Conservation (phyloP, 2,113 vertebrate species). For the Calypte anna region DNA sequence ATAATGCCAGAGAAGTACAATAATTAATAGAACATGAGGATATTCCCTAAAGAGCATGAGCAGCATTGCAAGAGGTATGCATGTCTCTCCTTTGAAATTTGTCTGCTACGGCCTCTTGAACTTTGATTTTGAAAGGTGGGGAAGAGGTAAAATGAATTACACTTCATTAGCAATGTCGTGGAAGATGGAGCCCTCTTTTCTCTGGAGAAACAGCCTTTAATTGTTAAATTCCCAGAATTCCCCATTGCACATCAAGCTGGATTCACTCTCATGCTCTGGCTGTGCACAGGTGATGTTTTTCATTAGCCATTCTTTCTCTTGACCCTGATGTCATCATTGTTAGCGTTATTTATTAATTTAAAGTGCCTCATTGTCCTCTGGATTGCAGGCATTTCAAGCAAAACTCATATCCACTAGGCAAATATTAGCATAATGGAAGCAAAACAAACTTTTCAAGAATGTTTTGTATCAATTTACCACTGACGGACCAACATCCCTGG, state of each 20-base stretch:
- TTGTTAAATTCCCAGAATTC: slow-evolving; percentile 68
- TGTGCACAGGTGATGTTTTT: slow-evolving; percentile 44
- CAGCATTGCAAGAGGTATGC: slow-evolving; percentile 40
- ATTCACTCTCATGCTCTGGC: not conserved
- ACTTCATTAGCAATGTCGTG: slow-evolving; percentile 69
- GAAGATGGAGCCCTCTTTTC: slow-evolving; percentile 44
- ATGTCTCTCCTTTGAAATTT: slow-evolving; percentile 68
- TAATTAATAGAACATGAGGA: slow-evolving; percentile 79
- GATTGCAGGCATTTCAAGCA: not conserved
- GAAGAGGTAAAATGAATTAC: slow-evolving; percentile 70
- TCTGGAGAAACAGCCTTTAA: slow-evolving; percentile 59
- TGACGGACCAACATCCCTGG: not conserved
- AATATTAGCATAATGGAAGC: slow-evolving; percentile 19
- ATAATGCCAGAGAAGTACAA: slow-evolving; percentile 72
- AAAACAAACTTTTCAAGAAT: slow-evolving; percentile 49
- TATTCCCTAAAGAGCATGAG: slow-evolving; percentile 72
- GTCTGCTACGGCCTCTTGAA: slow-evolving; percentile 73
- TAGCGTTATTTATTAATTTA: slow-evolving; percentile 68
- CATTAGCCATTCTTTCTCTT: slow-evolving; percentile 55
- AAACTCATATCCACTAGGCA: slow-evolving; percentile 18
- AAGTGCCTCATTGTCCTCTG: not conserved
- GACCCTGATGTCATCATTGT: slow-evolving; percentile 56
- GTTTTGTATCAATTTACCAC: slow-evolving; percentile 27
- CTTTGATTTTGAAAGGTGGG: slow-evolving; percentile 76
- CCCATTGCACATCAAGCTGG: slow-evolving; percentile 1